A percentile compares a stretch with the other conserved stretches of the same genome.
Evolutionary conservation across 2,797 vertebrate species (phyloP).

Genomic region (Galaxias olidus): DNA sequence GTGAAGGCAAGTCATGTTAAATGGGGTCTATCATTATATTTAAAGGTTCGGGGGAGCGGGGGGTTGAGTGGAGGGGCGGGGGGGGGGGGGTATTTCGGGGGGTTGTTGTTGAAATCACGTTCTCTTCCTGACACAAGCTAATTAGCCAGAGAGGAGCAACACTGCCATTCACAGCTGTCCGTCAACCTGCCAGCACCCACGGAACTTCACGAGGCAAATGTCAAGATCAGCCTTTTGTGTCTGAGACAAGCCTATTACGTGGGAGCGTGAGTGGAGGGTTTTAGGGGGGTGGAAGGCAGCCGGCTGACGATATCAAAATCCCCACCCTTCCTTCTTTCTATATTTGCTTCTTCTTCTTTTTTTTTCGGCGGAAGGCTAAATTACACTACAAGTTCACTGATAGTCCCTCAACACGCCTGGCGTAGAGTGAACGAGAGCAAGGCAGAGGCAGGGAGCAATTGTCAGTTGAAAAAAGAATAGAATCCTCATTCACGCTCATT

Average conservation of each 20-base stretch:
- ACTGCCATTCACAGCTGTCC: constrained; percentile 80
- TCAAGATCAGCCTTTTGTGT: constrained; percentile 83
- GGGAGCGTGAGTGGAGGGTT: constrained; percentile 57
- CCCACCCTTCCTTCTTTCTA: too few relatives aligned
- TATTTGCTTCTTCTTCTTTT: not conserved
- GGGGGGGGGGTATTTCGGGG: constrained; percentile 67
- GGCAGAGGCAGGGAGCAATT: constrained; percentile 5
- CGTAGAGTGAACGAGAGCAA: constrained; percentile 31
- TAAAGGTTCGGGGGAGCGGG: not conserved
- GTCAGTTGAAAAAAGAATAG: not conserved
- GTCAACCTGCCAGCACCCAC: constrained; percentile 81
- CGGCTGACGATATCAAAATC: constrained; percentile 56
- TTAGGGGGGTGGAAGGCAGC: constrained; percentile 51
- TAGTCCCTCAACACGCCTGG: constrained; percentile 26
- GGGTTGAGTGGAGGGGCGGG: constrained; percentile 48
- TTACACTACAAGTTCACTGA: constrained; percentile 30
- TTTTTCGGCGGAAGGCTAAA: constrained; percentile 18
- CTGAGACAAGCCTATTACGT: constrained; percentile 81
- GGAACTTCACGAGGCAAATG: constrained; percentile 86
- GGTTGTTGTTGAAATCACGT: constrained; percentile 76
- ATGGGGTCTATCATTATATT: not conserved
- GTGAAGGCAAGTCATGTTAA: not conserved
- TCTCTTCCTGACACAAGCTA: constrained; percentile 82
- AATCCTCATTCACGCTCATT: constrained; percentile 4
- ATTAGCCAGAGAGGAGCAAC: constrained; percentile 80